Evolutionary conservation across 2,113 vertebrate genomes (phyloP).

Genomic region (Todiramphus saurophagus): DNA sequence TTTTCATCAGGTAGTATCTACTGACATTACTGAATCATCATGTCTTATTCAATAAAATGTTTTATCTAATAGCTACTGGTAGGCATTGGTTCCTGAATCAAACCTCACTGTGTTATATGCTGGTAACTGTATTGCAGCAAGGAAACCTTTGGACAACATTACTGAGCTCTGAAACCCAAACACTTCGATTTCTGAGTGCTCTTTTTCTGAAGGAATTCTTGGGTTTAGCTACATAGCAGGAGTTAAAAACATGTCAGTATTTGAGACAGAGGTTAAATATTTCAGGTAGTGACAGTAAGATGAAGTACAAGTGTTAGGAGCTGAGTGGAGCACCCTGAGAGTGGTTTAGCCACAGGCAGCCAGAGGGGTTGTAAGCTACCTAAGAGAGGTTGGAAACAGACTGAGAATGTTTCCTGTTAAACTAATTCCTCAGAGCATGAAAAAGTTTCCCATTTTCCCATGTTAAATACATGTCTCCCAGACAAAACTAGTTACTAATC

Average conservation of each 20-base stretch:
- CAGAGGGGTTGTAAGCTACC: background rate
- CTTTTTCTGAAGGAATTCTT: background rate
- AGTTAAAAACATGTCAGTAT: background rate
- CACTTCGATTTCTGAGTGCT: rapidly evolving
- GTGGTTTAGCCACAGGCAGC: background rate
- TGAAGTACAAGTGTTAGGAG: background rate
- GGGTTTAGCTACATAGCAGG: background rate
- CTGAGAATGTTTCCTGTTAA: background rate
- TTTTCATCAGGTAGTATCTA: background rate
- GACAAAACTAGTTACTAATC: background rate
- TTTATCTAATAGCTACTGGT: background rate
- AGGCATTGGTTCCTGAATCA: background rate
- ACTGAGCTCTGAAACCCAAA: background rate
- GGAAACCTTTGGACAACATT: background rate
- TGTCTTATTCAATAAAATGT: background rate
- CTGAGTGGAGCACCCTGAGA: background rate
- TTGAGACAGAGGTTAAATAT: background rate
- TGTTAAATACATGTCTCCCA: background rate
- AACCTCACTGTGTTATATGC: too few species aligned
- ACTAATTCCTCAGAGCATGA: background rate
- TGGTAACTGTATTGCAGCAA: background rate
- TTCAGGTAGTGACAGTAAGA: background rate
- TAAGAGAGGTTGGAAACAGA: background rate
- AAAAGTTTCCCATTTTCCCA: background rate
- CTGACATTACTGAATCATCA: background rate